These are phyloP conservation scores for Sebastes baramenuke DNA, from an alignment of 2,797 vertebrate genomes.

Conservation along the genomic window DNA sequence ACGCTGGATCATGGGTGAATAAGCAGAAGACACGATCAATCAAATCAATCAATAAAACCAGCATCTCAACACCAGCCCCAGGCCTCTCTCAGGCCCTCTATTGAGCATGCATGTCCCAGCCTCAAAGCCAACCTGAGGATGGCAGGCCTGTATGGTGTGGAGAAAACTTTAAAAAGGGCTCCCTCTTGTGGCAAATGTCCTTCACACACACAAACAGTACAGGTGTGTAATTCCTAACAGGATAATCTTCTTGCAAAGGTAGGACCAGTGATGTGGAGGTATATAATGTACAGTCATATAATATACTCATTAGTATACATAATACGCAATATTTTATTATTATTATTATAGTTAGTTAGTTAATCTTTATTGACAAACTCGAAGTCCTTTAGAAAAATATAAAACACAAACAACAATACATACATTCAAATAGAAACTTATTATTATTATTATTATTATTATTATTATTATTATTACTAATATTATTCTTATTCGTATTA, in stretches of 20 bases:
- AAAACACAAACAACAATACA: no score
- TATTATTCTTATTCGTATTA: no score
- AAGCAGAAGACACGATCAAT: not conserved
- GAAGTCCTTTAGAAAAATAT: no score
- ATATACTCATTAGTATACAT: not conserved
- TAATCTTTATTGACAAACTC: no score
- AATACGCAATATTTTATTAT: not conserved
- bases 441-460: no score
- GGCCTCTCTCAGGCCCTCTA: not conserved
- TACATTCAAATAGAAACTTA: no score
- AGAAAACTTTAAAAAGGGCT: slow-evolving; percentile 30
- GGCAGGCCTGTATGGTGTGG: not conserved
- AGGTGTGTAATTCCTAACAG: not conserved
- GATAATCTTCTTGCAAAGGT: not conserved
- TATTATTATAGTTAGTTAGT: no score
- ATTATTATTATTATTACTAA: not conserved
- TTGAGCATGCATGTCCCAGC: not conserved
- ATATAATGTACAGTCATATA: not conserved
- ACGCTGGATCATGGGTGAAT: not conserved
- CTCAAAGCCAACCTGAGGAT: not conserved
- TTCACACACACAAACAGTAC: not conserved
- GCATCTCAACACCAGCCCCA: not conserved
- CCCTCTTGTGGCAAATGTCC: slow-evolving; percentile 60
- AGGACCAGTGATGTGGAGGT: not conserved
- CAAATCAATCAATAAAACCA: not conserved